A percentile compares a stretch with the other conserved stretches of the same genome.
phyloP scores from a whole-genome alignment of 2,113 vertebrate species.

The Hypanus sabinus region DNA sequence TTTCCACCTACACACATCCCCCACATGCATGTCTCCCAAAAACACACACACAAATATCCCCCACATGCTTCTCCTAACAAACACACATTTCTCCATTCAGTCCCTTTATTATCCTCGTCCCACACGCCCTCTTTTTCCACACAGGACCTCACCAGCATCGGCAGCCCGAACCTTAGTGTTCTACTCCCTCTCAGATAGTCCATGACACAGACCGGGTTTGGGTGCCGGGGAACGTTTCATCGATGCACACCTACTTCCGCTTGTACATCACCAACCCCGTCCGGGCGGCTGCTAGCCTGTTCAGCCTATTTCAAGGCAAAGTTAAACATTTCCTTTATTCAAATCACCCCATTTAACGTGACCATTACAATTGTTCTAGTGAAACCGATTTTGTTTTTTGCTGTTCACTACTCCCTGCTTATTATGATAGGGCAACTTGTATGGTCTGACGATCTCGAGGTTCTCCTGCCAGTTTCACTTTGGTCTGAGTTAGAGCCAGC shows the following conservation, averaged over 20 bases:
- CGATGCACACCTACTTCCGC: neutral
- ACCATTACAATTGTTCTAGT: neutral
- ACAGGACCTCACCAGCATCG: neutral
- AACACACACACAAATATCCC: neutral
- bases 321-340: neutral
- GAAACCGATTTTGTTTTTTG: too few species aligned
- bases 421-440: too few species aligned
- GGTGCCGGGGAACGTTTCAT: neutral
- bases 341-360: neutral
- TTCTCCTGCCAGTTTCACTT: too few species aligned
- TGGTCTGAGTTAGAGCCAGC: too few species aligned
- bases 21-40: neutral
- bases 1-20: neutral
- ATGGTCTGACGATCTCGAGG: too few species aligned
- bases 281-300: neutral
- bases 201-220: neutral
- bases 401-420: too few species aligned
- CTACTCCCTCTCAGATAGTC: neutral
- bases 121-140: too few species aligned
- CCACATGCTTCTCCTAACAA: neutral
- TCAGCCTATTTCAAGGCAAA: neutral
- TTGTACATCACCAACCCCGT: neutral
- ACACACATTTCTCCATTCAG: too few species aligned
- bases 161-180: neutral
- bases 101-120: too few species aligned